Conservation (phyloP, 1,140 invertebrate genomes). For the Drosophila equinoxialis region DNA sequence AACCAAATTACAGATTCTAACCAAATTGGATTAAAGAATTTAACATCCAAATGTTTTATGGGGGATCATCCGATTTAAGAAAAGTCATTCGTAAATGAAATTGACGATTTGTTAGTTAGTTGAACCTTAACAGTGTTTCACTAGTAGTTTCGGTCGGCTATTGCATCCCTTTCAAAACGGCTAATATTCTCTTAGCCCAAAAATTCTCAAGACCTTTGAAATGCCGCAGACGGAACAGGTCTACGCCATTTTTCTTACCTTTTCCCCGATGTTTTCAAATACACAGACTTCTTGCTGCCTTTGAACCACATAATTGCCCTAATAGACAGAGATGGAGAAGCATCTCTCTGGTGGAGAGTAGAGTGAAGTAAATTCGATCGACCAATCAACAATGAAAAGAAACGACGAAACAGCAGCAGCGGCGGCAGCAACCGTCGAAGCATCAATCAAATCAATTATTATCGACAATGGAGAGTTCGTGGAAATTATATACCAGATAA, state of each 20-base stretch:
- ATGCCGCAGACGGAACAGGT: not conserved
- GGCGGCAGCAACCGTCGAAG: constrained; percentile 59
- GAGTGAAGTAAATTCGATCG: constrained; percentile 21
- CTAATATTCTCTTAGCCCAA: no score
- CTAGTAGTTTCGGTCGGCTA: no score
- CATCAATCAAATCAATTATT: constrained; percentile 83
- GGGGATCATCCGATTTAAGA: no score
- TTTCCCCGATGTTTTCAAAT: constrained; percentile 19
- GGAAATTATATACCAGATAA: constrained; percentile 61
- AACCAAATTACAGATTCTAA: not conserved
- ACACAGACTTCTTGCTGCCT: constrained; percentile 11
- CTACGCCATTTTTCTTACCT: constrained; percentile 44
- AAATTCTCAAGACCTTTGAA: no score
- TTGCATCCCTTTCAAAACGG: no score
- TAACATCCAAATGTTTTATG: no score
- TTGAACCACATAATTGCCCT: constrained; percentile 46
- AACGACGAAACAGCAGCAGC: constrained; percentile 24
- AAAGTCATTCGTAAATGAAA: no score
- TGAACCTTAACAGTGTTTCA: no score
- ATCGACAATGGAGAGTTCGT: constrained; percentile 75
- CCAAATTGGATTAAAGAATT: not conserved
- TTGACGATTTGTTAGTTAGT: no score
- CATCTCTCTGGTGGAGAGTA: not conserved
- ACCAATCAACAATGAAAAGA: constrained; percentile 65
- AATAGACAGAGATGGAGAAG: constrained; percentile 19